Evolutionary conservation across 2,888 invertebrate genomes (phyloP), one percentile per base, ranked within the genome.

Genomic region (Leucophenga maculata): DNA sequence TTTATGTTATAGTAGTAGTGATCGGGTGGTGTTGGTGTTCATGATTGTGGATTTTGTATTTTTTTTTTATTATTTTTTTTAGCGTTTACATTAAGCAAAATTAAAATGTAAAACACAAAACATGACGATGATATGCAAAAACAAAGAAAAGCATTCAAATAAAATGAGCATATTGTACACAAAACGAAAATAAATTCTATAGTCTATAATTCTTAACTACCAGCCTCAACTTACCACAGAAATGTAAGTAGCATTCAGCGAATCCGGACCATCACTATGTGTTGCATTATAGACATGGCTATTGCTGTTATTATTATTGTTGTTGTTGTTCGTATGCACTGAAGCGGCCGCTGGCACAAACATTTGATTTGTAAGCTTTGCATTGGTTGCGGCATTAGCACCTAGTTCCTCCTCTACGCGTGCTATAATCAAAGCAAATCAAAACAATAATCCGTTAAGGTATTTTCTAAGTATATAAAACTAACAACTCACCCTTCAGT

Each of bases 401-500:
- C 85, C 87, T 69, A 87, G 72, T 72, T 85, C 81, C 86, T 93
- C 93, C 83, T 93, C 93, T 69, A 91, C 91, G 87, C 93, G 92
- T 72, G 93, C 93, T 92, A 76, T 4, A 83, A 59, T 67, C 16
- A 65, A 22, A 32, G 62, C 32, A 32, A 83, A 59, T 67, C 16
- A 65, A 22, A 32, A 46, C 32, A 32, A 39, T 39, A 39, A 62
- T 62, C 32, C 32, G 32, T 60, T 18, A 18, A 62, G 14, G 31
- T 16, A 32, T 59, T 59, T n/a, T 4, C 14, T 32, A 59, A 31
- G 14, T n/a, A 59, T 59, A 16, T 9, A 14, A 1, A 31, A 22
- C 14, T 31, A 48, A 16, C 6, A 18, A 89, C 79, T 91, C 91
- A 89, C 95, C 95, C 91, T 98, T 98, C 68, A 97, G 90, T 86